These are phyloP conservation scores for Amblyopsis hoosieri DNA, from an alignment of 2,797 vertebrate species.

Conservation along the genomic window DNA sequence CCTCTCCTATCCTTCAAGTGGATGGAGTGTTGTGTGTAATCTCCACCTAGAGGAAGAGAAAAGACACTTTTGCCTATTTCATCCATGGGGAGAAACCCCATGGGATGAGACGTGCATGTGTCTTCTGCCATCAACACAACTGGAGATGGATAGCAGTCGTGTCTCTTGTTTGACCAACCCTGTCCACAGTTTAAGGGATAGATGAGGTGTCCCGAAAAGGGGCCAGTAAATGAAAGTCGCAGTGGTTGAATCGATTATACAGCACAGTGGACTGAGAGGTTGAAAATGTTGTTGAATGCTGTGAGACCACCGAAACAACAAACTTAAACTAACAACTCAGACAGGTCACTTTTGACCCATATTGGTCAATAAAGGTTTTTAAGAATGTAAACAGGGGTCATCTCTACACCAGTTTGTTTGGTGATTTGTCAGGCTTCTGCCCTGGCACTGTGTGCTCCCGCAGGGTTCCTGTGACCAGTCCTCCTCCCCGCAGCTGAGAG, in stretches of 20 bases:
- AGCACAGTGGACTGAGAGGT: conserved; percentile 8
- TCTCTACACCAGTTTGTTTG: conserved; percentile 14
- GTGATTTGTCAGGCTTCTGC: too few relatives aligned
- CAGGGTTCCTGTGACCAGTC: too few relatives aligned
- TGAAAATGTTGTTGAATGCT: conserved; percentile 30
- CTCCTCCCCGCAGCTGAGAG: too few relatives aligned
- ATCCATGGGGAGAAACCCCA: not conserved
- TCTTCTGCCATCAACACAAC: conserved; percentile 11
- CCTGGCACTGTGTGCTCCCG: too few relatives aligned
- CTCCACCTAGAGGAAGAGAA: not conserved
- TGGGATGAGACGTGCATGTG: conserved; percentile 4
- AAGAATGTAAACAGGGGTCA: conserved; percentile 39
- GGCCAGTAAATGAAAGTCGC: conserved; percentile 8
- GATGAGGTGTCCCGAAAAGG: conserved; percentile 9
- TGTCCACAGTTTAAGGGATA: conserved; percentile 20
- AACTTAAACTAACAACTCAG: too few relatives aligned
- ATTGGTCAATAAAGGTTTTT: not conserved
- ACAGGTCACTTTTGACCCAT: too few relatives aligned
- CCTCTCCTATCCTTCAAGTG: conserved; percentile 35
- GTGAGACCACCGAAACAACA: conserved; percentile 34
- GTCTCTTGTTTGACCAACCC: conserved; percentile 15
- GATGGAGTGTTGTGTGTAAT: conserved; percentile 29
- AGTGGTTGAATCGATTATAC: conserved; percentile 10
- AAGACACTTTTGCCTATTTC: conserved; percentile 13
- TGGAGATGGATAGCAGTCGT: conserved; percentile 23